Evolutionary conservation across 2,797 vertebrate genomes (phyloP).

Genomic region (Zenarchopterus dispar): DNA sequence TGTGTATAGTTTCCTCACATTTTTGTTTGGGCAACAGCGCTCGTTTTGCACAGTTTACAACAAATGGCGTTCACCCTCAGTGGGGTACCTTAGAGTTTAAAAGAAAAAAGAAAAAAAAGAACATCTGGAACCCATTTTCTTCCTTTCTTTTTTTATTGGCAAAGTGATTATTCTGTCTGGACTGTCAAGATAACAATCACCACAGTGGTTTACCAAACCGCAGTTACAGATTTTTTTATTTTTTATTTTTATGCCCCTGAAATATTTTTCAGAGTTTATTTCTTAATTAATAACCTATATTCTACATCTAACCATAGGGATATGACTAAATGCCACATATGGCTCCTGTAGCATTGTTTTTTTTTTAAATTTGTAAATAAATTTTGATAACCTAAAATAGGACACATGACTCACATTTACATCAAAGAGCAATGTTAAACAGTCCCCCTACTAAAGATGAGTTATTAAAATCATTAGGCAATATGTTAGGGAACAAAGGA

Average conservation of each 20-base stretch:
- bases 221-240: neutral
- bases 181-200: slow-evolving; percentile 54
- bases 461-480: too few relatives aligned
- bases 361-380: too few relatives aligned
- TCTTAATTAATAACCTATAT: slow-evolving; percentile 1
- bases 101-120: slow-evolving; percentile 36
- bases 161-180: slow-evolving; percentile 72
- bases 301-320: too few relatives aligned
- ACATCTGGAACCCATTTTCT: slow-evolving; percentile 75
- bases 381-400: too few relatives aligned
- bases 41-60: slow-evolving; percentile 57
- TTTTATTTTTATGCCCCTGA: slow-evolving; percentile 9
- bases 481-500: neutral
- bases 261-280: slow-evolving; percentile 13
- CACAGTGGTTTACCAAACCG: slow-evolving; percentile 49
- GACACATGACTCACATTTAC: too few relatives aligned
- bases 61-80: slow-evolving; percentile 57
- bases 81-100: slow-evolving; percentile 36
- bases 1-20: slow-evolving; percentile 34
- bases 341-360: too few relatives aligned
- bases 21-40: slow-evolving; percentile 55
- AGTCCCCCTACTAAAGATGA: neutral
- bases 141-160: slow-evolving; percentile 33
- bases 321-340: too few relatives aligned
- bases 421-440: neutral